Evolutionary conservation across 2,888 invertebrate species (phyloP).

Genomic region (Ceramica pisi): DNA sequence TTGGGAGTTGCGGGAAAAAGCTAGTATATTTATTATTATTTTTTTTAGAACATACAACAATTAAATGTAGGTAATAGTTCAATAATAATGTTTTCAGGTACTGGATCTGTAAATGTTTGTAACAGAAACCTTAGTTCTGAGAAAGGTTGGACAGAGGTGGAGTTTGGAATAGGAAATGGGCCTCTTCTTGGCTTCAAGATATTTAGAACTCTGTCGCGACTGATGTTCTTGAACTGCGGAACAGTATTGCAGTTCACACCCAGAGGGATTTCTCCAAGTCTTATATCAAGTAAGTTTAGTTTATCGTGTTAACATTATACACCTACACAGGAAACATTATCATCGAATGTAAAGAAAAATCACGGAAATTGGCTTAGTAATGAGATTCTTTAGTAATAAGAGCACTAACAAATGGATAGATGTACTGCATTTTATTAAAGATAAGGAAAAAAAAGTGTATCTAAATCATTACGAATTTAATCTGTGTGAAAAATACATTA

Average conservation of each 20-base stretch:
- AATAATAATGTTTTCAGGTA: slow-evolving; percentile 86
- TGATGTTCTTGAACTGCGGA: slow-evolving; percentile 94
- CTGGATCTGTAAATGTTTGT: slow-evolving; percentile 94
- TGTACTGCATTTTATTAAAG: background rate
- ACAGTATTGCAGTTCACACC: slow-evolving; percentile 94
- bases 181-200: slow-evolving; percentile 94
- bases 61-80: background rate
- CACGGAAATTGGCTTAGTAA: background rate
- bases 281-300: slow-evolving; percentile 93
- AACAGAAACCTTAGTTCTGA: slow-evolving; percentile 95
- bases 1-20: no score
- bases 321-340: background rate
- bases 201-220: slow-evolving; percentile 93
- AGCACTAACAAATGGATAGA: background rate
- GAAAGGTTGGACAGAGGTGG: slow-evolving; percentile 97
- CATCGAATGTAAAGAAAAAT: background rate
- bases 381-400: background rate
- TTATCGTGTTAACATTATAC: background rate
- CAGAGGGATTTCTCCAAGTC: slow-evolving; percentile 94
- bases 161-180: slow-evolving; percentile 96
- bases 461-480: no score
- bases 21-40: no score
- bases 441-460: background rate
- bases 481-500: no score
- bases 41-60: no score